Evolutionary conservation across 2,797 vertebrate genomes (phyloP).

Genomic region (Poliocrania exsul): DNA sequence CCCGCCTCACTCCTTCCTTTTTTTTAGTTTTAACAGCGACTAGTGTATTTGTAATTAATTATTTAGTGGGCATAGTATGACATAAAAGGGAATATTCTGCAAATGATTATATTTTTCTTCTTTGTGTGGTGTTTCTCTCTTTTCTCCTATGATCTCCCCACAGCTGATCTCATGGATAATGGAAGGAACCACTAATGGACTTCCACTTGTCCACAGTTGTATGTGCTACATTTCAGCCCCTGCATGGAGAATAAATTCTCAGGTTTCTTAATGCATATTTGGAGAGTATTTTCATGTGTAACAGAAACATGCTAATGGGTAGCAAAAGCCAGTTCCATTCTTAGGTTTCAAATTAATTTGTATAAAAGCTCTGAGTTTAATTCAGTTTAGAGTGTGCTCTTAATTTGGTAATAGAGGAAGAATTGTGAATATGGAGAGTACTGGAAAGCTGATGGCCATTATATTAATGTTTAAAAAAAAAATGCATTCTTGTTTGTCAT

Average conservation of each 20-base stretch:
- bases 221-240: slow-evolving; percentile 14
- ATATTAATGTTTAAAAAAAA: slow-evolving; percentile 17
- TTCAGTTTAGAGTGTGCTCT: slow-evolving; percentile 19
- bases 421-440: neutral
- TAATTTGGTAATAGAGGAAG: slow-evolving; percentile 3
- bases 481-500: neutral
- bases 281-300: neutral
- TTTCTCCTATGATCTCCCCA: slow-evolving; percentile 22
- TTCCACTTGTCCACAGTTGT: neutral
- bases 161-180: slow-evolving; percentile 37
- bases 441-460: neutral
- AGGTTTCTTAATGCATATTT: slow-evolving; percentile 34
- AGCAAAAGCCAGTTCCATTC: neutral
- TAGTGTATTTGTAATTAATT: slow-evolving; percentile 63
- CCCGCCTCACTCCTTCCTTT: fast-evolving
- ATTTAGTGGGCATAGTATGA: slow-evolving; percentile 39
- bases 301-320: slow-evolving; percentile 26
- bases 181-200: slow-evolving; percentile 40
- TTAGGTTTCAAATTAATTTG: slow-evolving; percentile 36
- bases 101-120: slow-evolving; percentile 41
- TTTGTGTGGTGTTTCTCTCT: slow-evolving; percentile 26
- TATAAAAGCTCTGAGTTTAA: slow-evolving; percentile 32
- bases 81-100: slow-evolving; percentile 66
- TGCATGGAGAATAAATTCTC: neutral
- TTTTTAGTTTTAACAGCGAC: neutral